Conservation (phyloP, 2,888 invertebrate genomes). For the Schrankia costaestrigalis region DNA sequence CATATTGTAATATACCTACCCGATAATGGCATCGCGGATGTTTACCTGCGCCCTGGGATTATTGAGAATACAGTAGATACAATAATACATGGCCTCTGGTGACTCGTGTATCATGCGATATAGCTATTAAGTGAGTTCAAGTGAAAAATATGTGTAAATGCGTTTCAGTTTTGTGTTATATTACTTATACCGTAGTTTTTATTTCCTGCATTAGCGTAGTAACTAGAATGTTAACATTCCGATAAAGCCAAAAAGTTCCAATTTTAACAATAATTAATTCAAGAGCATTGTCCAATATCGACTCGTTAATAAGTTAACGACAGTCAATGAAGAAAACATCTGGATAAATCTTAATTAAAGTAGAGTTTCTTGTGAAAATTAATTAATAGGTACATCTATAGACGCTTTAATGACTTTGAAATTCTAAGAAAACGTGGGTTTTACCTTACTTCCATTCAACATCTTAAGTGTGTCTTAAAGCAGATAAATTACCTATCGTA, state of each 20-base stretch:
- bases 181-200: too few relatives aligned
- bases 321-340: too few relatives aligned
- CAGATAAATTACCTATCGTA: constrained; percentile 16
- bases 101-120: constrained; percentile 1
- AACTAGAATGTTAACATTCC: too few relatives aligned
- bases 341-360: neutral
- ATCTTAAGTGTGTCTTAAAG: constrained; percentile 7
- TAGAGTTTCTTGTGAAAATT: neutral
- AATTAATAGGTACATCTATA: neutral
- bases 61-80: constrained; percentile 20
- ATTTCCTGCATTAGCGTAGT: too few relatives aligned
- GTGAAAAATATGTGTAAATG: constrained; percentile 12
- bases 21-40: constrained; percentile 25
- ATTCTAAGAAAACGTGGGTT: constrained; percentile 1
- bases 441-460: neutral
- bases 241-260: too few relatives aligned
- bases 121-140: too few relatives aligned
- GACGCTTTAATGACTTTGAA: neutral
- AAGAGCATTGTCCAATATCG: too few relatives aligned
- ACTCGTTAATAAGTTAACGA: too few relatives aligned
- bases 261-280: too few relatives aligned
- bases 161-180: too few relatives aligned
- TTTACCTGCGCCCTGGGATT: constrained; percentile 27
- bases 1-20: constrained; percentile 5
- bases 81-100: constrained; percentile 14